Base-by-base conservation (phyloP, 2,113 vertebrate genomes). In the Chlamydotis undulata region DNA sequence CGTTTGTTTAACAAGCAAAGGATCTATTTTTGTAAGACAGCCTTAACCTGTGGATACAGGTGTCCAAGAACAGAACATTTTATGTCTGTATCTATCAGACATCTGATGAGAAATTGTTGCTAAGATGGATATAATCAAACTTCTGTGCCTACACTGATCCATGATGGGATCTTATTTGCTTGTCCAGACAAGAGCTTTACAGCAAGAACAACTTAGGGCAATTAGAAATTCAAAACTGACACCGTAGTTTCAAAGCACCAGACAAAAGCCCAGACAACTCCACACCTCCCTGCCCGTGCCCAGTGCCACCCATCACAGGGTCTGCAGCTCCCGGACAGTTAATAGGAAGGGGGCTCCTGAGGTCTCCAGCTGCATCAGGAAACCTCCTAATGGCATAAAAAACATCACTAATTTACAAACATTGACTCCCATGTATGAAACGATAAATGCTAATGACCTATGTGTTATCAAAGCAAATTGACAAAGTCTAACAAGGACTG, bases 401-500 rank as follows among this genome's bases (percentile, higher is more conserved):
- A 41, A 77, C 77, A 41, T 25, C 9, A 4, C 57, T 60, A n/a
- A 37, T 94, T 94, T 76, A 77, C 67, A 93, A 93, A 93, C 63
- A 91, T 10, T 5, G 17, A 19, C 15, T 81, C 43, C 52, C 3
- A 1, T 45, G 31, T 52, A 94, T 26, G 28, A 86, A 95, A 71
- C 3, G 1, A 63, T 93, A 95, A 94, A 96, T 86, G 94, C 73
- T 97, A 97, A 97, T 64, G 85, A 90, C 65, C 79, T 52, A 52
- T 33, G 63, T 87, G 82, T 65, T 93, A 70, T 74, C 86, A 89
- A 94, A 97, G 74, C 56, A 97, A 97, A 96, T 0, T 73, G 88
- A 96, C 53, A 80, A 93, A 87, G 55, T 55, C 79, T 93, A 96
- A 94, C 63, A 91, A 96, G 94, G 94, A 78, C 53, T 87, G 71